Base-by-base conservation (phyloP, 1,140 invertebrate species). In the Hirudo medicinalis region DNA sequence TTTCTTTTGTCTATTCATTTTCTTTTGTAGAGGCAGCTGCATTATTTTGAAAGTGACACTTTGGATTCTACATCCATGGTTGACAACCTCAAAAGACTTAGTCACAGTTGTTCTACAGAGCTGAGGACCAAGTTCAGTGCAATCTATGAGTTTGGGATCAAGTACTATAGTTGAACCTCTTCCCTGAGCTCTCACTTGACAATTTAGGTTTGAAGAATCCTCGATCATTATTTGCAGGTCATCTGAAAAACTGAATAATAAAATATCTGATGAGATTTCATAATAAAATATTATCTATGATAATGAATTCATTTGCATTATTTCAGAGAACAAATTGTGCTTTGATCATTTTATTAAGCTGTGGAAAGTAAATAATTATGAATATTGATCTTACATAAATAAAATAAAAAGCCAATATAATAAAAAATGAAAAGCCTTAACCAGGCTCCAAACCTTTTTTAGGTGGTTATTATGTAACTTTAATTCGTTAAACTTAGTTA, bases 131-230 rank as follows among this genome's bases (percentile, higher is more conserved):
- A 83, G 76, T 73, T 82, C 76, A 27, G 82, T 75, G 3, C 75
- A 70, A 32, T 77, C 70, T 8, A 74, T 75, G 22, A 83, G 77
- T 15, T 76, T 76, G 9, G 81, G 80, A 53, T 82, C 80, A 43
- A 78, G 77, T 0, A 78, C 76, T 54, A 83, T 80, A 20, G 80
- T 82, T 15, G 81, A 81, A 22, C 82, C 82, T 32, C 77, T 75
- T 27, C 82, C 82, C 67, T 79, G 77, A 2, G 78, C 81, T 40
- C 71, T 74, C 54, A 82, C 72, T 54, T 76, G 76, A 27, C 82
- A 78, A 9, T 75, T 73, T 27, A 78, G 72, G 17, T 77, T 73
- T 69, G 77, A 76, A 68, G 79, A 78, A 71, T 81, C 77, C 22
- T 77, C 25, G 72, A 83, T 77, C 60, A 80, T 79, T 13, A 83